Evolutionary conservation across 2,797 vertebrate genomes (phyloP).

Genomic region (Denticeps clupeoides): DNA sequence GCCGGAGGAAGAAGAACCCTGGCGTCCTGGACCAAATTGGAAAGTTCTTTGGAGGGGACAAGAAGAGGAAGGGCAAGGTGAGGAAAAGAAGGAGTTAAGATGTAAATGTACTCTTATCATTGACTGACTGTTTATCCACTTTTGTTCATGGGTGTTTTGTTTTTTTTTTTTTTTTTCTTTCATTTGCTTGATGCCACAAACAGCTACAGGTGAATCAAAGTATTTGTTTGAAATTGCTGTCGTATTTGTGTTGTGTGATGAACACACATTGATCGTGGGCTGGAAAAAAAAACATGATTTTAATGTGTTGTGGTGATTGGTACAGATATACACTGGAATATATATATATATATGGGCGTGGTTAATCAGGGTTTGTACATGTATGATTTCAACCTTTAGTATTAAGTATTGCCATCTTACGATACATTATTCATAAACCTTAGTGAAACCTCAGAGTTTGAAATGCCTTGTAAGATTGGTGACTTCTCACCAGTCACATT

Average conservation of each 20-base stretch:
- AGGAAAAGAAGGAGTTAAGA: slow-evolving; percentile 47
- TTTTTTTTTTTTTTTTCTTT: not conserved
- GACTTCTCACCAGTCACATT: too few relatives aligned
- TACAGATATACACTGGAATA: not conserved
- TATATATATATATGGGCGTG: not conserved
- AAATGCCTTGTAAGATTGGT: too few relatives aligned
- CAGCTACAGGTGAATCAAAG: not conserved
- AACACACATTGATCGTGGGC: not conserved
- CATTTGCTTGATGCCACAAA: not conserved
- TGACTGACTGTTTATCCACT: not conserved
- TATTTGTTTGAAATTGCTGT: not conserved
- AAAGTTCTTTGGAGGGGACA: slow-evolving; percentile 92
- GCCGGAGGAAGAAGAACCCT: slow-evolving; percentile 78
- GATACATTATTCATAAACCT: slow-evolving; percentile 17
- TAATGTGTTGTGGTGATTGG: not conserved
- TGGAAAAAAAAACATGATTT: slow-evolving; percentile 1
- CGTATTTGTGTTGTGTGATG: not conserved
- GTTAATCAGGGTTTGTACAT: not conserved
- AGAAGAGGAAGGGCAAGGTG: slow-evolving; percentile 98
- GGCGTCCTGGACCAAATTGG: slow-evolving; percentile 92
- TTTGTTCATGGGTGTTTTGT: slow-evolving; percentile 1
- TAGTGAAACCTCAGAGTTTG: not conserved
- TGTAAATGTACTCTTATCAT: not conserved
- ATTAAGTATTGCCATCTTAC: slow-evolving; percentile 31
- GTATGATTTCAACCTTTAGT: slow-evolving; percentile 2